Percentiles rank a stretch among this genome's conserved stretches.
Evolutionary conservation across 2,113 vertebrate species (phyloP).

Genomic region (Brachirus orientalis): DNA sequence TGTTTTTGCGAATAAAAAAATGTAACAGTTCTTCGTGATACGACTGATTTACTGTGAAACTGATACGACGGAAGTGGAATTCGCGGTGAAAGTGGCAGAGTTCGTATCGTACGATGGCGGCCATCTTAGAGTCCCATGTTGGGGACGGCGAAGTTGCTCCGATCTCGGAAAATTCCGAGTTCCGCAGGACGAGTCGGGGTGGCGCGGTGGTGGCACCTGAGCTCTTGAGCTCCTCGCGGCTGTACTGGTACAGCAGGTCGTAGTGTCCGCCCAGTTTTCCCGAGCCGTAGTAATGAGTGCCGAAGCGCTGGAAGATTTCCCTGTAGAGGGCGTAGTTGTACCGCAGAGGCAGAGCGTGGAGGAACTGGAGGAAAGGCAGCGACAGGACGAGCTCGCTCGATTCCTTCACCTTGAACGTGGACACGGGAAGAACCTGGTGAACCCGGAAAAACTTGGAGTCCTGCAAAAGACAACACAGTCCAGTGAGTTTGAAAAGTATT

Average conservation of each 20-base stretch:
- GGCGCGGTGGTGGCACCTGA: slow-evolving; percentile 80
- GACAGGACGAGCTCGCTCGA: slow-evolving; percentile 84
- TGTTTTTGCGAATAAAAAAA: no score
- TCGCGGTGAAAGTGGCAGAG: no score
- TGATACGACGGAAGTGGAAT: no score
- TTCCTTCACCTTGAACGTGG: slow-evolving; percentile 86
- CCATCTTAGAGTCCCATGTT: no score
- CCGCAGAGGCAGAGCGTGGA: slow-evolving; percentile 88
- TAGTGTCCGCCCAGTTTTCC: slow-evolving; percentile 90
- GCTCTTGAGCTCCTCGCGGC: slow-evolving; percentile 82
- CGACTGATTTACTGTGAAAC: no score
- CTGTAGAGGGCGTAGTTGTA: slow-evolving; percentile 93
- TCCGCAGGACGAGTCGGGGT: neutral
- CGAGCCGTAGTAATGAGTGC: slow-evolving; percentile 91
- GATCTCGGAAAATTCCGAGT: no score
- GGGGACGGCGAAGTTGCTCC: no score
- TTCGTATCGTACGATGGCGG: no score
- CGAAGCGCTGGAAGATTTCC: slow-evolving; percentile 90
- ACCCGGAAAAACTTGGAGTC: slow-evolving; percentile 90
- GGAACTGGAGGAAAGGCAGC: slow-evolving; percentile 85
- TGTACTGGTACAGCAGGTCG: slow-evolving; percentile 93
- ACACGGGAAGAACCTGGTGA: slow-evolving; percentile 87
- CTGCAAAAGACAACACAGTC: slow-evolving; percentile 67
- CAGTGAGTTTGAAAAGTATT: no score
- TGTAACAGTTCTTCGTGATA: no score